These are phyloP conservation scores for Acestrorhynchus altus DNA, from an alignment of 2,797 vertebrate genomes.

Conservation along the genomic window DNA sequence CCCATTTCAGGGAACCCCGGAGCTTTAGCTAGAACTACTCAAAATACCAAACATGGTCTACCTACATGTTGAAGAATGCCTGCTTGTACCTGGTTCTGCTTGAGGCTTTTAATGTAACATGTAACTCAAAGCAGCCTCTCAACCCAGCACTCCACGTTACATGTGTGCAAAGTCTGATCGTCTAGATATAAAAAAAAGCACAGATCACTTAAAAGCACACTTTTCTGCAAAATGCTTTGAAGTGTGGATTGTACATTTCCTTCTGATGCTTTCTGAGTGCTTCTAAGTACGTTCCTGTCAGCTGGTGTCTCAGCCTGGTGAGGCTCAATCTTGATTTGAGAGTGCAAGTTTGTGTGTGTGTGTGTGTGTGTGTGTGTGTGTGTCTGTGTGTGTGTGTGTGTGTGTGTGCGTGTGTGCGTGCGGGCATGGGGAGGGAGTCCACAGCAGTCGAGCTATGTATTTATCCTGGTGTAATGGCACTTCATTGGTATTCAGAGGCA, in stretches of 20 bases:
- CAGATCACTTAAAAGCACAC: slow-evolving; percentile 30
- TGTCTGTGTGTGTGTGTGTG: slow-evolving; percentile 27
- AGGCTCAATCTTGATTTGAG: slow-evolving; percentile 23
- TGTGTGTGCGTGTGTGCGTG: not conserved
- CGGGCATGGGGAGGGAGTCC: not conserved
- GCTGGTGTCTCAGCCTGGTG: slow-evolving; percentile 25
- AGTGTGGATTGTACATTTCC: slow-evolving; percentile 23
- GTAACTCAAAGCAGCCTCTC: not conserved
- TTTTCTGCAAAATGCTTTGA: slow-evolving; percentile 29
- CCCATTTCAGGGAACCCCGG: not conserved
- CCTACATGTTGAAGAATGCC: not conserved
- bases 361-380: not conserved
- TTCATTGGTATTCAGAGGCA: slow-evolving; percentile 75
- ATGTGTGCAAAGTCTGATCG: not conserved
- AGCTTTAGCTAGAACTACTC: not conserved
- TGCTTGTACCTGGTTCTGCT: not conserved
- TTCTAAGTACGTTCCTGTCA: slow-evolving; percentile 22
- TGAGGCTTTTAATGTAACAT: not conserved
- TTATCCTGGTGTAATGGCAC: slow-evolving; percentile 65
- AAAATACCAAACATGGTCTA: no score
- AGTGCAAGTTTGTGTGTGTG: slow-evolving; percentile 24
- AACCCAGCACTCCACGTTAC: not conserved
- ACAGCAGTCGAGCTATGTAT: slow-evolving; percentile 61
- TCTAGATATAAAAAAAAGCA: not conserved
- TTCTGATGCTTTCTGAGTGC: slow-evolving; percentile 1